Conservation (phyloP, 2,888 invertebrate species). For the Antitype chi region DNA sequence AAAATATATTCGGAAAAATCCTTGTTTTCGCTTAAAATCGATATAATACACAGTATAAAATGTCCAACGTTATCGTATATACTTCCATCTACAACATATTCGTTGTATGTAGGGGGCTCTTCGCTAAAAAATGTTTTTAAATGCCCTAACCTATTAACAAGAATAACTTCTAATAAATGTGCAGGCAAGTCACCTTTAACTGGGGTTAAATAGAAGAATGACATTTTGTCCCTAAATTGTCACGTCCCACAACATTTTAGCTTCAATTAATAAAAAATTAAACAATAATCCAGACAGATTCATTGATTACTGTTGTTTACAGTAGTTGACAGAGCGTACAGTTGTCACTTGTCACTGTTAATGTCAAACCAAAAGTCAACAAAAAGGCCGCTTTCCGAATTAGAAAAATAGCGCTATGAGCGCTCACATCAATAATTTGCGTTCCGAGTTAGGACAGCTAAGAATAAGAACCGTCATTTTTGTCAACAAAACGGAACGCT, state of each 20-base stretch:
- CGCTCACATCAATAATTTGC: no score
- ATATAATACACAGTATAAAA: conserved; percentile 88
- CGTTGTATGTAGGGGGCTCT: conserved; percentile 81
- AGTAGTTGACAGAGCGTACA: not conserved
- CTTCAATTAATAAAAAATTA: not conserved
- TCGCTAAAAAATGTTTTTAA: conserved; percentile 81
- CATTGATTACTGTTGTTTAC: conserved; percentile 5
- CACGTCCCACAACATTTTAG: conserved; percentile 34
- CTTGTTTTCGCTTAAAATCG: conserved; percentile 76
- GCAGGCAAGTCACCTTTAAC: conserved; percentile 89
- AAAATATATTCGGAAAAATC: conserved; percentile 79
- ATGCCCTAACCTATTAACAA: conserved; percentile 87
- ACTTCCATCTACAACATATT: conserved; percentile 91
- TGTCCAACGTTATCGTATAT: conserved; percentile 91
- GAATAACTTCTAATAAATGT: conserved; percentile 89
- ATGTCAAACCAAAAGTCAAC: no score
- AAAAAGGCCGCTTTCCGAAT: no score
- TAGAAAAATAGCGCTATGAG: no score
- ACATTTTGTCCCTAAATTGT: conserved; percentile 72
- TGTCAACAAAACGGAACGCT: no score
- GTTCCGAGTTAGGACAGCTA: no score
- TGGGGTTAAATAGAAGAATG: conserved; percentile 91
- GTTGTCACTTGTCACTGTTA: conserved; percentile 2
- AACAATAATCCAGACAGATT: not conserved
- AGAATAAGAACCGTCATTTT: no score